phyloP scores from a whole-genome alignment of 2,797 vertebrate species.

The Tenualosa thibaudeaui region DNA sequence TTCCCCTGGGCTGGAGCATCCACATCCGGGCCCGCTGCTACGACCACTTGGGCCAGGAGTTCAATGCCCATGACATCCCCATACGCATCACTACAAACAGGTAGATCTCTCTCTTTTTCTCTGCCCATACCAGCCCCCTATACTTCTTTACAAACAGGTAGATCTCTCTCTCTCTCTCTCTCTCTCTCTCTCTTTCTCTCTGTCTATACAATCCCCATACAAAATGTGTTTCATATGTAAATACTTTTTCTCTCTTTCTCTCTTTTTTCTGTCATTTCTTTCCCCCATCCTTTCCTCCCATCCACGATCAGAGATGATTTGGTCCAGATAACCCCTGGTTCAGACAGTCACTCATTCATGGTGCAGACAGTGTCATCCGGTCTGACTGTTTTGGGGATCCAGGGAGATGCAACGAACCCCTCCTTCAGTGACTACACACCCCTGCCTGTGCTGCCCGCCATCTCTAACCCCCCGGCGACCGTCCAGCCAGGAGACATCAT shows the following conservation, averaged over 20 bases:
- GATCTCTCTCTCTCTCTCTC: too few species aligned
- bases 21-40: conserved; percentile 66
- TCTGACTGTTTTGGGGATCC: conserved; percentile 65
- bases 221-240: background rate
- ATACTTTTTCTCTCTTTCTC: background rate
- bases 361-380: conserved; percentile 68
- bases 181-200: too few species aligned
- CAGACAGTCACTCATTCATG: conserved; percentile 60
- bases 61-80: conserved; percentile 63
- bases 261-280: background rate
- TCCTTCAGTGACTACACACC: conserved; percentile 70
- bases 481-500: conserved; percentile 66
- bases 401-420: conserved; percentile 62
- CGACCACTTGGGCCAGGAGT: conserved; percentile 65
- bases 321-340: conserved; percentile 64
- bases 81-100: conserved; percentile 66
- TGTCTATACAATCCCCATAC: too few species aligned
- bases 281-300: background rate
- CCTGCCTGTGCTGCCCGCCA: conserved; percentile 66
- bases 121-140: too few species aligned
- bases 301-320: conserved; percentile 68
- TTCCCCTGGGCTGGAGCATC: conserved; percentile 67
- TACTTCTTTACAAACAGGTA: too few species aligned
- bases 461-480: conserved; percentile 56
- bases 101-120: conserved; percentile 43